Conservation (phyloP, 2,797 vertebrate genomes). For the Liparis tanakae region DNA sequence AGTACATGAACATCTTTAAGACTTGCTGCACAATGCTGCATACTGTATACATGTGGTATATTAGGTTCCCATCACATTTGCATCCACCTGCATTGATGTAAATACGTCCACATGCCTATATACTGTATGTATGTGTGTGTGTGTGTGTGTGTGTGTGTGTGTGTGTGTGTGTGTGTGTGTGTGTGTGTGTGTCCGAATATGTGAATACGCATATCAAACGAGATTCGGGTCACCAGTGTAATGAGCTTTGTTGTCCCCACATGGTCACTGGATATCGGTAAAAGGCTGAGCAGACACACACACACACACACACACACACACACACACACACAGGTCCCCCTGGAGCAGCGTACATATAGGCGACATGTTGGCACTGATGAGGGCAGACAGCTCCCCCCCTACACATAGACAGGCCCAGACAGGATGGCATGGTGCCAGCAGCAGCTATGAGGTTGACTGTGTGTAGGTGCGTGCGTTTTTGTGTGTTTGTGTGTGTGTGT, state of each 20-base stretch:
- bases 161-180: slow-evolving; percentile 13
- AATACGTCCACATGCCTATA: slow-evolving; percentile 1
- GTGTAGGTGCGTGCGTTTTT: slow-evolving; percentile 28
- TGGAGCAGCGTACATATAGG: slow-evolving; percentile 74
- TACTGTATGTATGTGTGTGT: not conserved
- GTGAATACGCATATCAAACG: slow-evolving; percentile 63
- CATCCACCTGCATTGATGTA: slow-evolving; percentile 26
- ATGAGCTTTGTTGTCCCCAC: slow-evolving; percentile 75
- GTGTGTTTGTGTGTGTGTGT: slow-evolving; percentile 30
- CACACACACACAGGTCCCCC: slow-evolving; percentile 64
- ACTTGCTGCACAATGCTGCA: not conserved
- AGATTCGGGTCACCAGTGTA: slow-evolving; percentile 75
- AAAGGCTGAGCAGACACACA: slow-evolving; percentile 55
- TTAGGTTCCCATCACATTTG: no score
- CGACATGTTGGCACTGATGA: slow-evolving; percentile 81
- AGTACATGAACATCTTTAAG: slow-evolving; percentile 2
- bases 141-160: slow-evolving; percentile 18
- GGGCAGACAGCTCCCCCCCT: slow-evolving; percentile 78
- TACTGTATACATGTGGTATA: slow-evolving; percentile 5
- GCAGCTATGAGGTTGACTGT: slow-evolving; percentile 41
- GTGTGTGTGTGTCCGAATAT: slow-evolving; percentile 41
- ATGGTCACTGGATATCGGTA: slow-evolving; percentile 65
- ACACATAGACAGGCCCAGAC: slow-evolving; percentile 76
- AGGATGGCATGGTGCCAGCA: slow-evolving; percentile 77
- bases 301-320: slow-evolving; percentile 44